Evolutionary conservation across 2,113 vertebrate species (phyloP).

Genomic region (Tangachromis dhanisi): DNA sequence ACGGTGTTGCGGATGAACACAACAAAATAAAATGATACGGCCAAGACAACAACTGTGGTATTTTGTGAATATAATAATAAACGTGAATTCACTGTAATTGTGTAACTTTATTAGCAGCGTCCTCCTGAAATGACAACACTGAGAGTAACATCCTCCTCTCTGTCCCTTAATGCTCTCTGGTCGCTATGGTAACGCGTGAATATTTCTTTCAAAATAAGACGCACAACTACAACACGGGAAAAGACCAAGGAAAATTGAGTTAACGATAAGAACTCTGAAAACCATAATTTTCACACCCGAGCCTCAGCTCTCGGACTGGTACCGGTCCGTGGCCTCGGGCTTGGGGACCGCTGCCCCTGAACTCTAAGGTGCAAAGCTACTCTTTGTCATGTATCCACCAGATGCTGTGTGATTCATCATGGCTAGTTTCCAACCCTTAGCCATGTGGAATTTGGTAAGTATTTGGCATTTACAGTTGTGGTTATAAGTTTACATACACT

Average conservation of each 20-base stretch:
- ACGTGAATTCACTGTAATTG: background rate
- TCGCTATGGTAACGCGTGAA: background rate
- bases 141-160: background rate
- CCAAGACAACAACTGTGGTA: accelerated
- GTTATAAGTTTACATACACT: background rate
- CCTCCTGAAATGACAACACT: accelerated
- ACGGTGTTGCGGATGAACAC: accelerated
- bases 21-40: accelerated
- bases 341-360: background rate
- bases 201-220: background rate
- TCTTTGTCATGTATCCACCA: background rate
- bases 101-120: background rate
- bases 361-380: background rate
- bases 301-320: accelerated
- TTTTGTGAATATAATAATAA: background rate
- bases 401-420: background rate
- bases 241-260: accelerated
- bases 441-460: background rate
- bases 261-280: background rate
- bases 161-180: background rate
- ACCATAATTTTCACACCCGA: background rate
- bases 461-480: background rate
- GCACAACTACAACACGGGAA: accelerated
- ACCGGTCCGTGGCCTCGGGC: accelerated
- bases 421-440: accelerated